Base-by-base conservation (phyloP, 2,797 vertebrate genomes). In the Sebastolobus alascanus region DNA sequence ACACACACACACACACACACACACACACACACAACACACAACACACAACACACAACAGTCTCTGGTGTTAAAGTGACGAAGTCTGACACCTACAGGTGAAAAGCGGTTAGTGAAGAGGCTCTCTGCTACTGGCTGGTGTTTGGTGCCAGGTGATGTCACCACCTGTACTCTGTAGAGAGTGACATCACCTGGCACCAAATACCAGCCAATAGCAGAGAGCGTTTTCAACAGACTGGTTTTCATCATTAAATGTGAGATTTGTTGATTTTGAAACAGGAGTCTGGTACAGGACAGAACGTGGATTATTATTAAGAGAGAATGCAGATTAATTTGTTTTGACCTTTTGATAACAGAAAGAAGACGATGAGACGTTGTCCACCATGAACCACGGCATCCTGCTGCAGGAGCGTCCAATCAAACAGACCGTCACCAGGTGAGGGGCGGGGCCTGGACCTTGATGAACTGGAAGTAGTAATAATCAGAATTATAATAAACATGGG, bases 351-450 rank as follows among this genome's bases (percentile, higher is more conserved):
- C 93, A 99, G 98, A 94, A 93, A 2, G 97, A 96, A 1, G 98
- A 99, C 2, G 97, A 98, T 50, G 95, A 96, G 65, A 96, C 92
- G n/a, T 85, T 93, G 0, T 99, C 98, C 72, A 97, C 97, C 20
- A 96, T 99, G 95, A 99, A 99, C 95, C 97, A 98, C 93, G 93
- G 93, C 92, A 94, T 99, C 90, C 96, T 98, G 69, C 96, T 99
- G 68, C 98, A 99, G 88, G 98, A 99, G 91, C 95, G 98, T 43
- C 97, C 98, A 31, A 95, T 99, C 93, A 99, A 97, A 78, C 98
- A 99, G 93, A 99, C 98, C 1, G 97, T 99, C 89, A 99, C 97
- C 92, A 97, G 97, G 98, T 99, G 89, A 92, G 61, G 91, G 79
- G 60, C 8, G 25, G 79, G 4, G 75, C 67, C n/a, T 9, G 8